Evolutionary conservation across 2,888 invertebrate genomes (phyloP).

Genomic region (Amphipoea lucens): DNA sequence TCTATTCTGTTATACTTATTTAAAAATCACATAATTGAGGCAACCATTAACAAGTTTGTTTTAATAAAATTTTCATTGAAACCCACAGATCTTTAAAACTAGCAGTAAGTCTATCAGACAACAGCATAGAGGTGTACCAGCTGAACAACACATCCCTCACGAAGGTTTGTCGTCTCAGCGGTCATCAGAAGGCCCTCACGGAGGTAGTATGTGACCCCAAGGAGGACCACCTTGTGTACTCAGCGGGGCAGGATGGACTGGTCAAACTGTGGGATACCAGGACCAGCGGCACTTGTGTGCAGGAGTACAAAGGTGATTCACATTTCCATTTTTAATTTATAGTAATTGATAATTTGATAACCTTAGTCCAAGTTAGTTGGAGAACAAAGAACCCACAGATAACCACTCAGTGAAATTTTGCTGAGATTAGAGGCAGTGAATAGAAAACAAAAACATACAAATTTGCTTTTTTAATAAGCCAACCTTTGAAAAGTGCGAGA

Average conservation of each 20-base stretch:
- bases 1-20: neutral
- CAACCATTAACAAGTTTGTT: neutral
- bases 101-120: conserved; percentile 80
- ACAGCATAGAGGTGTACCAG: conserved; percentile 84
- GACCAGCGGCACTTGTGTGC: conserved; percentile 82
- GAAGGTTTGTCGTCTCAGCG: conserved; percentile 82
- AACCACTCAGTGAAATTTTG: neutral
- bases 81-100: conserved; percentile 79
- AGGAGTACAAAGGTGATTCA: conserved; percentile 81
- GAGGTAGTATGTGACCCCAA: conserved; percentile 91
- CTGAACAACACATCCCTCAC: conserved; percentile 76
- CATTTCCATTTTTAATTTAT: neutral
- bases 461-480: neutral
- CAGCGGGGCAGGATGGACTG: conserved; percentile 89
- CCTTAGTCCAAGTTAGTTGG: neutral
- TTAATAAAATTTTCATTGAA: conserved; percentile 29
- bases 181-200: conserved; percentile 86
- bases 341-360: neutral
- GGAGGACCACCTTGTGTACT: conserved; percentile 91
- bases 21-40: neutral
- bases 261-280: conserved; percentile 92
- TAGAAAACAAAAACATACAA: neutral
- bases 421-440: neutral
- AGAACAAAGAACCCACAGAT: neutral
- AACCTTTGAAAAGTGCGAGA: neutral